Conservation (phyloP, 2,888 invertebrate species). For the Lapara coniferarum region DNA sequence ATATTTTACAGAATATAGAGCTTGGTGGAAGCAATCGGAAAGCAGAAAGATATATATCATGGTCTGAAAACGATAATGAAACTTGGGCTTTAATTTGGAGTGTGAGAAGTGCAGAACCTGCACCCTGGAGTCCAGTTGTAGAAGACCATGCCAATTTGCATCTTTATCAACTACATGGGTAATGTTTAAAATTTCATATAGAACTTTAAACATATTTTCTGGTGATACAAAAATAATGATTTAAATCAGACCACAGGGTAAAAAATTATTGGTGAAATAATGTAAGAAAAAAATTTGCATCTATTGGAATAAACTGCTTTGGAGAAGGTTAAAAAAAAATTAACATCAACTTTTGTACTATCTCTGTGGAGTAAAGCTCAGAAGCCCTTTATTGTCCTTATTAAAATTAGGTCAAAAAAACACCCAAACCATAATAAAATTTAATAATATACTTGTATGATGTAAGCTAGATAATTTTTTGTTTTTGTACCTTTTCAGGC, state of each 20-base stretch:
- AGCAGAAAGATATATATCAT: slow-evolving; percentile 75
- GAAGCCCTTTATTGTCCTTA: too few species aligned
- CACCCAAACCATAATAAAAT: too few species aligned
- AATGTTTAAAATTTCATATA: slow-evolving; percentile 28
- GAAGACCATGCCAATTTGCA: slow-evolving; percentile 95
- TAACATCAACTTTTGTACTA: too few species aligned
- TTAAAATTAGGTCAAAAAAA: too few species aligned
- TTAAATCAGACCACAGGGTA: too few species aligned
- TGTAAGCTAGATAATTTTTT: not conserved
- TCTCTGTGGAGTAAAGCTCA: too few species aligned
- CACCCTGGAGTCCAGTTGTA: slow-evolving; percentile 96
- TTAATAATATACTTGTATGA: slow-evolving; percentile 12
- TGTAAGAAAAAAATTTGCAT: too few species aligned
- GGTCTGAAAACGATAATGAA: slow-evolving; percentile 54
- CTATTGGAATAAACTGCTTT: too few species aligned
- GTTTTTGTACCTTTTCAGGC: slow-evolving; percentile 66
- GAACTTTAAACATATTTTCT: too few species aligned
- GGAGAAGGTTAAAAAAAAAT: too few species aligned
- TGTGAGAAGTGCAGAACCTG: slow-evolving; percentile 92
- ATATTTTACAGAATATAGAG: slow-evolving; percentile 68
- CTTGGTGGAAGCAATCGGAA: slow-evolving; percentile 74
- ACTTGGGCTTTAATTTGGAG: slow-evolving; percentile 91
- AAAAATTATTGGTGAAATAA: too few species aligned
- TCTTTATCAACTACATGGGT: slow-evolving; percentile 90
- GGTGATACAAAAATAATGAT: not conserved